A percentile compares a stretch with the other conserved stretches of the same genome.
Conservation (phyloP, 1,140 invertebrate genomes). For the Drosophila oshimai region DNA sequence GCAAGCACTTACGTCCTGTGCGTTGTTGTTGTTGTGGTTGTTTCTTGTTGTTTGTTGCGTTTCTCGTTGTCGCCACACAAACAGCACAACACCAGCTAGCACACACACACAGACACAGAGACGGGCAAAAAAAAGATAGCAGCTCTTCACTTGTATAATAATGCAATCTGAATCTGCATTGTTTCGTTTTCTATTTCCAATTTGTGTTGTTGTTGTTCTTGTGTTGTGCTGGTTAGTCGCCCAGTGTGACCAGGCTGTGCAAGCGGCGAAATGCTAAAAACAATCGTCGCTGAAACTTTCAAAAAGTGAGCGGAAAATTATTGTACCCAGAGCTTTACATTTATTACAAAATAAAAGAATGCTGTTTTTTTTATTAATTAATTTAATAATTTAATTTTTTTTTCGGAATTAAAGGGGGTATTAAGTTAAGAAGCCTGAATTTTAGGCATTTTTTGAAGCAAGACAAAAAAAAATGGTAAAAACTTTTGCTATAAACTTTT, state of each 20-base stretch:
- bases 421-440: too few species aligned
- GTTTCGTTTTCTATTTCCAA: slow-evolving; percentile 39
- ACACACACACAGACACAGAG: not conserved
- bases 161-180: slow-evolving; percentile 26
- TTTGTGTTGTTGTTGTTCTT: slow-evolving; percentile 28
- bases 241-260: not conserved
- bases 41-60: slow-evolving; percentile 4
- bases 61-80: not conserved
- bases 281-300: not conserved
- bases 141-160: slow-evolving; percentile 31
- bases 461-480: too few species aligned
- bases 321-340: not conserved
- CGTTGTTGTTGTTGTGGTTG: slow-evolving; percentile 4
- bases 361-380: too few species aligned
- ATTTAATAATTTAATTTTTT: too few species aligned
- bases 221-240: slow-evolving; percentile 10
- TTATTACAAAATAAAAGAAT: too few species aligned
- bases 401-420: too few species aligned
- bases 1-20: slow-evolving; percentile 32
- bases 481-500: too few species aligned
- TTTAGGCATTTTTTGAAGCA: too few species aligned
- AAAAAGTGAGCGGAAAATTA: not conserved
- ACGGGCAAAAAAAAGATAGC: slow-evolving; percentile 20
- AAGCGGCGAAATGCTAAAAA: not conserved
- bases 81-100: slow-evolving; percentile 1